Evolutionary conservation across 2,888 invertebrate species (phyloP), one percentile per base, ranked within the genome.

Genomic region (Drosophila parthenogenetica): DNA sequence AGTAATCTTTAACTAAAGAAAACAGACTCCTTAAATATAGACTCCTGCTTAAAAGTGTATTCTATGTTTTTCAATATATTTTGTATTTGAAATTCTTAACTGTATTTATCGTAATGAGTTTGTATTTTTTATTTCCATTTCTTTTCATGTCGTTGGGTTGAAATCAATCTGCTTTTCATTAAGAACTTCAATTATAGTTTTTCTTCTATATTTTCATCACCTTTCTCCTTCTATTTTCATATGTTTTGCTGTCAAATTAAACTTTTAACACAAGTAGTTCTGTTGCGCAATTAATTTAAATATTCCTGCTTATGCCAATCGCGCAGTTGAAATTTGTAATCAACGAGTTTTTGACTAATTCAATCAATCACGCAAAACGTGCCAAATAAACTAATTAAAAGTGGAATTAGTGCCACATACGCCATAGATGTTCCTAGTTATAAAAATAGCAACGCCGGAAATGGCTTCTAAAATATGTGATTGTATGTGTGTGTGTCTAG

Each of bases 361-460:
- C 83, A 84, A 82, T 87, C 85, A 87, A 84, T 77, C 70, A 74
- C 68, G 50, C 58, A 70, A 62, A 74, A 76, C 73, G 72, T 73
- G 69, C 72, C 63, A 76, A 84, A 87, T 84, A 77, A 84, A 84
- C 72, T 74, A 87, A 83, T 83, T 83, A 83, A 83, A 84, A 84
- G 68, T 61, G 73, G 87, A 81, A 77, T 83, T 83, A 84, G 82
- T 66, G 55, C 50, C 66, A 64, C 49, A 78, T 50, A 68, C 46
- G 45, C 13, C 50, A 50, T 32, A 50, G 11, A 55, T 35, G 22
- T 29, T 43, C 39, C 13, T 19, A 14, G 29, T 45, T 45, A 76
- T 62, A 75, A 60, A 76, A 76, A 77, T 73, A 65, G 42, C 61
- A 40, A 7, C 22, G 49, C 59, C 62, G 53, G 54, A 67, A 67